Base-by-base conservation (phyloP, 64 coral and sea anemone species). In the Orbicella faveolata region DNA sequence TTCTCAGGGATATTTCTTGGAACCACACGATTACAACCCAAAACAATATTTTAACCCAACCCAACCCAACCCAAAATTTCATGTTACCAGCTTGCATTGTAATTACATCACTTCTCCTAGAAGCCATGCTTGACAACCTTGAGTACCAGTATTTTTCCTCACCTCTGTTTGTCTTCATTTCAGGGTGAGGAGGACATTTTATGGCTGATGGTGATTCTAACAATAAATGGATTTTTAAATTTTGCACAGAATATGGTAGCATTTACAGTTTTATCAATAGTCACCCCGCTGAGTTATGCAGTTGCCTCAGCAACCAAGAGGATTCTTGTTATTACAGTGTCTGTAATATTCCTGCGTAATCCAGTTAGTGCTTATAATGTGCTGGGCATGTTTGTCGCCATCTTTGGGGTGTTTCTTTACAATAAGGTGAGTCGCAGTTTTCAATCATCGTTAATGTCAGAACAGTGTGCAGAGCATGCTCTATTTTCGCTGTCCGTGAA, bases 221-320 rank as follows among this genome's bases (percentile, higher is more conserved):
- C 90, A 20, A 73, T 99, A 33, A 99, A 92, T 76, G 97, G 97
- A 19, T 92, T 99, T 73, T 76, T 99, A 64, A 99, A 95, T 81
- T 99, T 95, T 73, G 76, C 90, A 19, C 97, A 99, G 87, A 99
- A 95, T 26, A 99, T 99, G 89, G 97, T 99, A 76, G 93, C 96
- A 3, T 99, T 99, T 57, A 99, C 93, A 34, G 96, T 99, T 35
- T 76, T 99, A 25, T 94, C 79, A 63, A 73, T 99, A 6, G 85
- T 99, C 23, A 90, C 96, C 0, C 96, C 96, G 2, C 81, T 99
- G 30, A 99, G 96, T 80, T 99, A 99, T 89, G 89, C 96, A 14
- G 96, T 99, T 52, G 94, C 93, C 44, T 87, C 96, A 52, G 94
- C 96, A 52, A 93, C 93, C 61, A 99, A 99, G 34, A 70, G 96